phyloP scores from a whole-genome alignment of 2,113 vertebrate genomes.

The Tretioscincus oriximinensis region DNA sequence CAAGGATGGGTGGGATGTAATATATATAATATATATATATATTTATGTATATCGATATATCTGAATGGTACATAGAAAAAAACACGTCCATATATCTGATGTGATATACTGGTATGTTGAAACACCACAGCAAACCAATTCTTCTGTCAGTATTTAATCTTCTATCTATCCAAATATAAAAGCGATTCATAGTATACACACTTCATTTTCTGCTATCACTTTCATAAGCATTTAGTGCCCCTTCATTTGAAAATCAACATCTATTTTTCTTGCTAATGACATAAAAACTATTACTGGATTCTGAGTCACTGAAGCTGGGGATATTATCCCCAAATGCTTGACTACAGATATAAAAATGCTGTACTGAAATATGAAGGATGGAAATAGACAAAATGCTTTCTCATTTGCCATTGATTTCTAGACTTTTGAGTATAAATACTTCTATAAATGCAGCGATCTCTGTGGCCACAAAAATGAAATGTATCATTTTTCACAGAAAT shows the following conservation, averaged over 20 bases:
- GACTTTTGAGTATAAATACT: neutral
- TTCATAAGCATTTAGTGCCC: neutral
- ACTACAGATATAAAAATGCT: neutral
- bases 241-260: neutral
- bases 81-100: neutral
- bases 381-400: neutral
- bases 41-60: neutral
- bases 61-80: neutral
- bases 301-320: neutral
- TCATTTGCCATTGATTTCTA: neutral
- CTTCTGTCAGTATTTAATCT: neutral
- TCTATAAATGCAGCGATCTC: too few relatives aligned
- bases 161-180: neutral
- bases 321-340: neutral
- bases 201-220: neutral
- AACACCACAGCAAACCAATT: neutral
- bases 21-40: slow-evolving; percentile 1
- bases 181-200: neutral
- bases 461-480: neutral
- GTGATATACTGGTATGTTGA: neutral
- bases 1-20: slow-evolving; percentile 5
- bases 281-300: neutral
- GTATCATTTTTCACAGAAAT: neutral
- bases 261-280: neutral
- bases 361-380: neutral